phyloP scores from a whole-genome alignment of 2,797 vertebrate species.

The Oophaga sylvatica region DNA sequence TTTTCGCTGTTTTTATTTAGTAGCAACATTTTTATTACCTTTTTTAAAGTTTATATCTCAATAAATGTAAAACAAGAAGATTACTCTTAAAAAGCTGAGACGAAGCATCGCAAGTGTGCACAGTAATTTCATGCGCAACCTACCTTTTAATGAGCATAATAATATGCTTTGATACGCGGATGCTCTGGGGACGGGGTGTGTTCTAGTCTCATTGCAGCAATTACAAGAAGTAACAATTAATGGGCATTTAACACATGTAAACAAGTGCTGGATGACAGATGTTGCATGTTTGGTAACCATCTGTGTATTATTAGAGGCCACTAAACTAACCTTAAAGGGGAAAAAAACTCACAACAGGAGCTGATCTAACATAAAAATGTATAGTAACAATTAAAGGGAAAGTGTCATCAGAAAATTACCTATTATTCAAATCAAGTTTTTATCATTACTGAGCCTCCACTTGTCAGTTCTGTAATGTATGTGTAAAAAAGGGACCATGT shows the following conservation, averaged over 20 bases:
- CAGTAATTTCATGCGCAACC: constrained; percentile 14
- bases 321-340: constrained; percentile 22
- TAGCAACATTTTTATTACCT: not conserved
- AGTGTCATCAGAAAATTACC: too few species aligned
- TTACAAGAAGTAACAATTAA: constrained; percentile 31
- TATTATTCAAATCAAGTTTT: too few species aligned
- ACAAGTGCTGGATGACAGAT: constrained; percentile 28
- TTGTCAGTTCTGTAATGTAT: too few species aligned
- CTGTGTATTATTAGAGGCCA: constrained; percentile 32
- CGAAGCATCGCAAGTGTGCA: not conserved
- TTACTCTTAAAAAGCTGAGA: not conserved
- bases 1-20: not conserved
- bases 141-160: constrained; percentile 23
- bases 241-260: constrained; percentile 32
- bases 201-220: constrained; percentile 25
- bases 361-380: not conserved
- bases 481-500: too few species aligned
- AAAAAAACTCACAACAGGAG: not conserved
- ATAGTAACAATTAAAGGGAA: not conserved
- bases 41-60: not conserved
- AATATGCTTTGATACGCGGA: constrained; percentile 2
- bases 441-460: too few species aligned
- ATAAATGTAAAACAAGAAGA: not conserved
- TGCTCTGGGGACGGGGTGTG: constrained; percentile 11
- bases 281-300: constrained; percentile 29